phyloP scores from a whole-genome alignment of 2,888 invertebrate species.

The Chironomus tentans region DNA sequence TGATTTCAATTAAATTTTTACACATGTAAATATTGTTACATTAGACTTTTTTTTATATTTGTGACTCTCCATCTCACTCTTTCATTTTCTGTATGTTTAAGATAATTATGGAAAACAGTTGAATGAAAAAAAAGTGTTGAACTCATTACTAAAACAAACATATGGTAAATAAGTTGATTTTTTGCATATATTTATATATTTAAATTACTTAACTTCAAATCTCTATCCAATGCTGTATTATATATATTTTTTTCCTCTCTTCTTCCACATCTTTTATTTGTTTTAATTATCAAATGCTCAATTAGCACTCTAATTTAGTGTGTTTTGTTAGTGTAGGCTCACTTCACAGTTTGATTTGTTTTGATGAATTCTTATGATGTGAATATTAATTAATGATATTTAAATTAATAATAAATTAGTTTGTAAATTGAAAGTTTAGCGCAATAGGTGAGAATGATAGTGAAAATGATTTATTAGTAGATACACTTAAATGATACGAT shows the following conservation, averaged over 20 bases:
- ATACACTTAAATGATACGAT: too few relatives aligned
- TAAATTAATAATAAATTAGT: too few relatives aligned
- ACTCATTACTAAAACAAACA: constrained; percentile 27
- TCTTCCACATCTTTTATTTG: not conserved
- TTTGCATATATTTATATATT: constrained; percentile 19
- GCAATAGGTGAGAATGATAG: too few relatives aligned
- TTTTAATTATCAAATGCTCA: not conserved
- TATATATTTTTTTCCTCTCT: not conserved
- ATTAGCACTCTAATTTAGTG: too few relatives aligned
- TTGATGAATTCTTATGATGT: too few relatives aligned
- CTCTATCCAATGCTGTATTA: not conserved
- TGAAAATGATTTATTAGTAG: too few relatives aligned
- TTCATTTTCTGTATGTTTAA: not conserved
- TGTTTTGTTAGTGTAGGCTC: too few relatives aligned
- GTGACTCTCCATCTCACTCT: not conserved
- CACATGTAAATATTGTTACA: not conserved
- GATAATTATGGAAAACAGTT: constrained; percentile 12
- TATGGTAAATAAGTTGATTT: constrained; percentile 25
- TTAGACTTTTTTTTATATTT: too few relatives aligned
- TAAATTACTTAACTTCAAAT: constrained; percentile 12
- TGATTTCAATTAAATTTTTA: not conserved
- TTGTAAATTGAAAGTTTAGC: too few relatives aligned
- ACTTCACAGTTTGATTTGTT: too few relatives aligned
- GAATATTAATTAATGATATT: too few relatives aligned
- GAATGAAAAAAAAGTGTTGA: not conserved